Percentiles rank a stretch among this genome's conserved stretches.
These are phyloP conservation scores for Icerya purchasi DNA, from an alignment of 2,888 invertebrate species.

Conservation along the genomic window DNA sequence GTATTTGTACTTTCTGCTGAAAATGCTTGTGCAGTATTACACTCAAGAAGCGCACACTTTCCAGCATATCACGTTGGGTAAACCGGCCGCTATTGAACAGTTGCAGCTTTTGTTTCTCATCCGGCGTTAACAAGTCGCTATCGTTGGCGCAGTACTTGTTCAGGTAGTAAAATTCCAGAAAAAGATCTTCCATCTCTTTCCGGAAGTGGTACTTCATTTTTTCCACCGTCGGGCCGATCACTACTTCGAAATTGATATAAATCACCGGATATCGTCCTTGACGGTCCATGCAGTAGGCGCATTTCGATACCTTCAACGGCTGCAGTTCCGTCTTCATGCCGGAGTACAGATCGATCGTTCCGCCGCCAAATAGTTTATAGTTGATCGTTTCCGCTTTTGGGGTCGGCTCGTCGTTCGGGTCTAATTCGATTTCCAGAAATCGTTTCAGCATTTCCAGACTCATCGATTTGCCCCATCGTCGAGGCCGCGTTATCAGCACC, in stretches of 20 bases:
- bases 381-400: neutral
- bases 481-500: neutral
- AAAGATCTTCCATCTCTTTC: neutral
- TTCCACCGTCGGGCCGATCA: neutral
- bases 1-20: neutral
- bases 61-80: neutral
- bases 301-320: neutral
- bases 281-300: neutral
- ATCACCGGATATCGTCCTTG: neutral
- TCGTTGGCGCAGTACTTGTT: neutral
- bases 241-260: neutral
- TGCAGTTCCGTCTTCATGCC: neutral
- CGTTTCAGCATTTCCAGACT: constrained; percentile 1
- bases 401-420: neutral
- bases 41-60: neutral
- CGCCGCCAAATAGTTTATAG: neutral
- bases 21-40: neutral
- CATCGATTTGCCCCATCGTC: constrained; percentile 3
- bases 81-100: neutral
- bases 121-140: neutral
- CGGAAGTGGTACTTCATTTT: neutral
- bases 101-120: neutral
- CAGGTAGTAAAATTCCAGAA: neutral
- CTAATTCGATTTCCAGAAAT: constrained; percentile 3
- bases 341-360: neutral